Percentiles rank a stretch among this genome's conserved stretches.
Evolutionary conservation across 2,113 vertebrate species (phyloP).

Genomic region (Ibidorhyncha struthersii): DNA sequence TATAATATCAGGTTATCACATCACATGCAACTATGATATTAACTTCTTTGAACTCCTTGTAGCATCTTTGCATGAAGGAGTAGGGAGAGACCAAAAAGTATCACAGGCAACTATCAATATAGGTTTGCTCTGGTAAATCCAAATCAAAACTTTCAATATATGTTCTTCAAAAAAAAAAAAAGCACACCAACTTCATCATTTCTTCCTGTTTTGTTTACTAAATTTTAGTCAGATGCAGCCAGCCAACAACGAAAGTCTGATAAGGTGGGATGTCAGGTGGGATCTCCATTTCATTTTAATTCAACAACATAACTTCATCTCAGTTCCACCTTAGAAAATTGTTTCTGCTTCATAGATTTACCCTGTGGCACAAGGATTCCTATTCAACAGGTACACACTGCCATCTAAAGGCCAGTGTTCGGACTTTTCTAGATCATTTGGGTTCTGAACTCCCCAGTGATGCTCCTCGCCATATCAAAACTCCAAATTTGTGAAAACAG

Average conservation of each 20-base stretch:
- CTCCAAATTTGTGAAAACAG: neutral
- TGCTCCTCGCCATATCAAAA: neutral
- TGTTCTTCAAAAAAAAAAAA: neutral
- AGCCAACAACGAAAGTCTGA: neutral
- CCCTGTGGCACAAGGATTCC: neutral
- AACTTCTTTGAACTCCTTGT: neutral
- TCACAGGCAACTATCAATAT: neutral
- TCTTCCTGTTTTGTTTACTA: neutral
- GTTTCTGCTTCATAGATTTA: neutral
- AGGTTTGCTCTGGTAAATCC: neutral
- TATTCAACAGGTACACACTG: constrained; percentile 76
- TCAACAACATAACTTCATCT: neutral
- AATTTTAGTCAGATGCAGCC: neutral
- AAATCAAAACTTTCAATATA: neutral
- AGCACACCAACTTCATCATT: neutral
- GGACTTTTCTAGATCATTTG: constrained; percentile 22
- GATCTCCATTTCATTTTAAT: neutral
- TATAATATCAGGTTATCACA: neutral
- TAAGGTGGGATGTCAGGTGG: neutral
- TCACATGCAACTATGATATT: neutral
- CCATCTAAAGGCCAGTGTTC: constrained; percentile 79
- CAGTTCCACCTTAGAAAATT: neutral
- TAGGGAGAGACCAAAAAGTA: neutral
- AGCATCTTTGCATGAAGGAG: neutral
- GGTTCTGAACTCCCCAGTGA: neutral